A percentile compares a stretch with the other conserved stretches of the same genome.
Conservation (phyloP, 2,888 invertebrate species). For the Tanytarsus gracilentus region DNA sequence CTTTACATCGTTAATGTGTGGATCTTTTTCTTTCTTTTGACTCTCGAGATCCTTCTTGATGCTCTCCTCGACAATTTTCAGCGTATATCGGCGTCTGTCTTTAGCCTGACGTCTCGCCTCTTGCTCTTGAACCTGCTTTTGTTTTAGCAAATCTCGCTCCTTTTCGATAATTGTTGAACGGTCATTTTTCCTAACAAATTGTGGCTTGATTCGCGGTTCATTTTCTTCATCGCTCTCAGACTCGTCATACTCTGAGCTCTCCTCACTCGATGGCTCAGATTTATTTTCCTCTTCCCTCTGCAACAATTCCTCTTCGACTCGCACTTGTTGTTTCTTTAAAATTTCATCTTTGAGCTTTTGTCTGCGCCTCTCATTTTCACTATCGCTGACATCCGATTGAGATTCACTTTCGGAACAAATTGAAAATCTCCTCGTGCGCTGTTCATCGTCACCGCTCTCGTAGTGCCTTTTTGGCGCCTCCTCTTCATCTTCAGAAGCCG, state of each 20-base stretch:
- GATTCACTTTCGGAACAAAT: slow-evolving; percentile 52
- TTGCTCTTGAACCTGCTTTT: slow-evolving; percentile 73
- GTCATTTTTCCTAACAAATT: slow-evolving; percentile 88
- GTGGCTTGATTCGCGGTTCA: slow-evolving; percentile 85
- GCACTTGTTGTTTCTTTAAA: slow-evolving; percentile 58
- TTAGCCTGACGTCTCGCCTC: slow-evolving; percentile 80
- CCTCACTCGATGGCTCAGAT: slow-evolving; percentile 50
- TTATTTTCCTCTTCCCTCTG: slow-evolving; percentile 63
- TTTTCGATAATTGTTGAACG: slow-evolving; percentile 91
- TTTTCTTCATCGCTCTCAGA: slow-evolving; percentile 86
- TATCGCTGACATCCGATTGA: slow-evolving; percentile 76
- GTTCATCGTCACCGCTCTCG: slow-evolving; percentile 42
- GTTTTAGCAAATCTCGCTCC: slow-evolving; percentile 76
- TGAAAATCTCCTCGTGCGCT: slow-evolving; percentile 40
- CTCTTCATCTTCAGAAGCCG: slow-evolving; percentile 47
- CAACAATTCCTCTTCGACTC: slow-evolving; percentile 64
- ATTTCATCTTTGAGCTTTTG: slow-evolving; percentile 58
- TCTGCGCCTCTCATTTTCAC: slow-evolving; percentile 75
- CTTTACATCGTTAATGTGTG: slow-evolving; percentile 73
- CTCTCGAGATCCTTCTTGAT: slow-evolving; percentile 70
- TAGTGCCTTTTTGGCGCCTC: slow-evolving; percentile 38
- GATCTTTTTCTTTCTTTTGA: slow-evolving; percentile 58
- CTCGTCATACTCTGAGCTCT: slow-evolving; percentile 72
- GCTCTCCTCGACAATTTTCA: slow-evolving; percentile 82
- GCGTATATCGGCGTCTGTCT: slow-evolving; percentile 77